Percentiles rank a stretch among this genome's conserved stretches.
Evolutionary conservation across 2,797 vertebrate genomes (phyloP).

Genomic region (Scleropages formosus): DNA sequence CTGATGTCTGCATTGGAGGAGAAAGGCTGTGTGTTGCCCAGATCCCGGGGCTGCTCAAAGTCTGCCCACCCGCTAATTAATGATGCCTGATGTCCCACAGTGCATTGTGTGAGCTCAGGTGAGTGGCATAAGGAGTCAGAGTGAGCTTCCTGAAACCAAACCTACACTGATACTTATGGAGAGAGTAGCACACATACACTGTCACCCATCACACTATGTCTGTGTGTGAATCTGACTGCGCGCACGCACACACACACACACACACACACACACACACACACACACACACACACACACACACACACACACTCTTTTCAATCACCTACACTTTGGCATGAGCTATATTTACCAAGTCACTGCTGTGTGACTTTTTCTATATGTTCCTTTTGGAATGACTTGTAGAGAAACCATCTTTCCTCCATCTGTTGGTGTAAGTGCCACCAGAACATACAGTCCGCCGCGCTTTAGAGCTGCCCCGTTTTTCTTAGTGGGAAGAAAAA

Average conservation of each 20-base stretch:
- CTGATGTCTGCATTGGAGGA: neutral
- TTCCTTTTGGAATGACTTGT: neutral
- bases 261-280: conserved; percentile 14
- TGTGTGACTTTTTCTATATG: conserved; percentile 1
- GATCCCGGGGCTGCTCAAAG: neutral
- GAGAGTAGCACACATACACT: conserved; percentile 5
- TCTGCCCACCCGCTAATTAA: conserved; percentile 1
- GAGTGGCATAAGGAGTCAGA: neutral
- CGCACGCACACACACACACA: conserved; percentile 5
- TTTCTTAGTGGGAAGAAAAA: neutral
- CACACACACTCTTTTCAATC: conserved; percentile 3
- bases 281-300: conserved; percentile 11
- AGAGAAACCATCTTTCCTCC: neutral
- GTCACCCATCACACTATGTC: neutral
- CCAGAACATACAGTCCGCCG: neutral
- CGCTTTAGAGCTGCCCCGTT: no score
- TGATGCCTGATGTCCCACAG: neutral
- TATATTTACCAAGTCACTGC: neutral
- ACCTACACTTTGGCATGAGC: no score
- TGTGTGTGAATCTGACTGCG: no score
- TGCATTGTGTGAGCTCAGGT: neutral
- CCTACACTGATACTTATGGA: conserved; percentile 1
- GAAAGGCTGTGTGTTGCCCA: neutral
- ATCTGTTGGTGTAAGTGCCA: no score
- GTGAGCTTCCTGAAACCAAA: neutral